A percentile compares a stretch with the other conserved stretches of the same genome.
These are phyloP conservation scores for Pelobates cultripes DNA, from an alignment of 2,797 vertebrate species.

Conservation along the genomic window DNA sequence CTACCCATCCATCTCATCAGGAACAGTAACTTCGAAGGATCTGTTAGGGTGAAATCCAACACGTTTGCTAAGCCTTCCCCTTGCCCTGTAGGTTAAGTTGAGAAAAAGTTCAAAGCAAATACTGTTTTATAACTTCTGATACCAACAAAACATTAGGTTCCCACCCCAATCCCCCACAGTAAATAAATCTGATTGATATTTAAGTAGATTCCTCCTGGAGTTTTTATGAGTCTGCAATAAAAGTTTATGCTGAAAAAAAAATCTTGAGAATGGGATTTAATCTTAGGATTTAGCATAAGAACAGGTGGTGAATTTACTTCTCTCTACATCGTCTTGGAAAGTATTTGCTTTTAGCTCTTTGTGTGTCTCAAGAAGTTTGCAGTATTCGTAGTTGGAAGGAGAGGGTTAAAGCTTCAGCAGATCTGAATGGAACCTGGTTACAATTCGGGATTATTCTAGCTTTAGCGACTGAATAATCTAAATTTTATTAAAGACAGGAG, in stretches of 20 bases:
- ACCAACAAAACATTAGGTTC: not conserved
- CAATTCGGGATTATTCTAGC: too few species aligned
- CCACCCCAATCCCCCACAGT: not conserved
- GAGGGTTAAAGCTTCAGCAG: too few species aligned
- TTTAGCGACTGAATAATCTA: too few species aligned
- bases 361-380: too few species aligned
- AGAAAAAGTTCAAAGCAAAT: constrained; percentile 21
- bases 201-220: constrained; percentile 11
- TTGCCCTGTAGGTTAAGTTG: constrained; percentile 11
- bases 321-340: constrained; percentile 7
- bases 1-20: not conserved
- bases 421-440: too few species aligned
- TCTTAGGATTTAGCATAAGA: constrained; percentile 34
- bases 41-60: constrained; percentile 16
- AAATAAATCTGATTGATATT: constrained; percentile 24
- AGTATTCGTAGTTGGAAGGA: too few species aligned
- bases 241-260: not conserved
- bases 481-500: too few species aligned
- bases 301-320: constrained; percentile 39
- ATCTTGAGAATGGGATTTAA: constrained; percentile 32
- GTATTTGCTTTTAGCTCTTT: constrained; percentile 3
- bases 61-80: constrained; percentile 13
- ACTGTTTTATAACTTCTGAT: constrained; percentile 2
- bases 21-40: not conserved
- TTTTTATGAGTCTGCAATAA: constrained; percentile 17